Evolutionary conservation across 2,113 vertebrate species (phyloP).

Genomic region (Bujurquina vittata): DNA sequence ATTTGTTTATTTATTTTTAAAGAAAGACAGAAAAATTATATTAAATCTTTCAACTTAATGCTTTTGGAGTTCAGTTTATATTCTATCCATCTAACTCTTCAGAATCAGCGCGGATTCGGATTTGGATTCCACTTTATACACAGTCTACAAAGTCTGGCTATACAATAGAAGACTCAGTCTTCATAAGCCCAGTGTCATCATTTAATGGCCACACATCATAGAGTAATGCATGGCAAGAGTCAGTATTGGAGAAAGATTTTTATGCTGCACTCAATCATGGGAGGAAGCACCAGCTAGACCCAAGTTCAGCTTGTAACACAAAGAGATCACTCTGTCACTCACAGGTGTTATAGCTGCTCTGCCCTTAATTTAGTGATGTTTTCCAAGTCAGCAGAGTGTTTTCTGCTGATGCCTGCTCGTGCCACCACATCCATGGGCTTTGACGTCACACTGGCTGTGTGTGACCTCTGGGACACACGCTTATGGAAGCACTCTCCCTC

Average conservation of each 20-base stretch:
- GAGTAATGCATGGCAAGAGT: not conserved
- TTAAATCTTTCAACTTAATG: no score
- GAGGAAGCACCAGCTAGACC: not conserved
- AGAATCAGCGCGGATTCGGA: no score
- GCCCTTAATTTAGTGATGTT: not conserved
- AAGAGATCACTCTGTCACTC: constrained; percentile 16
- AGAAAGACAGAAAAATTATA: no score
- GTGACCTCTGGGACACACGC: constrained; percentile 22
- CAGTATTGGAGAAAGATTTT: not conserved
- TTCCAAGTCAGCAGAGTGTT: constrained; percentile 17
- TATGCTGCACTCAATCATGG: not conserved
- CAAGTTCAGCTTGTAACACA: not conserved
- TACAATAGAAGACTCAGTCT: no score
- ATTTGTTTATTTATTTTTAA: no score
- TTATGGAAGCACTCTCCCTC: constrained; percentile 38
- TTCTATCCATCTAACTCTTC: no score
- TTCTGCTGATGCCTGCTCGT: constrained; percentile 22
- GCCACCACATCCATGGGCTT: constrained; percentile 12
- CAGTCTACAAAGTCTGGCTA: no score
- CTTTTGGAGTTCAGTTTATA: no score
- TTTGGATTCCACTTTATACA: no score
- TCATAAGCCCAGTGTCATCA: no score
- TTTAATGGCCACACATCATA: no score
- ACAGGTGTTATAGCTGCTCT: not conserved
- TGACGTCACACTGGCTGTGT: constrained; percentile 43